A percentile compares a stretch with the other conserved stretches of the same genome.
Evolutionary conservation across 2,888 invertebrate species (phyloP).

Genomic region (Alcis repandata): DNA sequence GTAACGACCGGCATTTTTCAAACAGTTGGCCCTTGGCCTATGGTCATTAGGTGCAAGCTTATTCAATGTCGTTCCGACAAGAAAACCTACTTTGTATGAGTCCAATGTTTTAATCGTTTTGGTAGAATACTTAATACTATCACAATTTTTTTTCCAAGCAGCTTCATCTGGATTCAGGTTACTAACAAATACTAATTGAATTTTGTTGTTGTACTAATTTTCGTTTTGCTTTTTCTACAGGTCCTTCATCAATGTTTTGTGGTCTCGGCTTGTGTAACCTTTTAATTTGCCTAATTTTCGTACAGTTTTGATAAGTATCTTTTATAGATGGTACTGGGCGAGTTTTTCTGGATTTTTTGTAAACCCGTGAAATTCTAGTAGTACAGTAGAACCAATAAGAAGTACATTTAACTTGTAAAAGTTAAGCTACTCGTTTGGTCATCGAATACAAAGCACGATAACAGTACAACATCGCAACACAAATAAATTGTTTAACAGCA

Average conservation of each 20-base stretch:
- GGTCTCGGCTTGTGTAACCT: constrained; percentile 27
- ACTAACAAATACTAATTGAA: constrained; percentile 32
- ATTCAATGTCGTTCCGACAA: constrained; percentile 14
- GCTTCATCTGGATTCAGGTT: constrained; percentile 37
- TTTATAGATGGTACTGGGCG: not conserved
- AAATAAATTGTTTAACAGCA: no score
- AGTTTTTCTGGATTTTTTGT: no score
- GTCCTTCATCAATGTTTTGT: constrained; percentile 31
- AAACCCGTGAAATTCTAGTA: no score
- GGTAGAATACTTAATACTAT: not conserved
- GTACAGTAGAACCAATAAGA: no score
- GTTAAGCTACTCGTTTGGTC: no score
- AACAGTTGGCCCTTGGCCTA: constrained; percentile 21
- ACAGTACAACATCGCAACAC: no score
- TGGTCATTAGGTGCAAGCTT: constrained; percentile 12
- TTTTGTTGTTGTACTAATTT: constrained; percentile 36
- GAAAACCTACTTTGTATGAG: constrained; percentile 6
- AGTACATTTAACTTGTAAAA: no score
- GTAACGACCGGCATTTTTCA: constrained; percentile 17
- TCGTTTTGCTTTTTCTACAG: constrained; percentile 43
- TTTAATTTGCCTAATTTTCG: constrained; percentile 4
- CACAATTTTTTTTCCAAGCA: constrained; percentile 38
- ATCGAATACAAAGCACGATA: no score
- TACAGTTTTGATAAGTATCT: not conserved
- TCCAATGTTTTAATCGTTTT: not conserved